Percentiles rank a stretch among this genome's conserved stretches.
Conservation (phyloP, 1,140 invertebrate species). For the Penaeus indicus region DNA sequence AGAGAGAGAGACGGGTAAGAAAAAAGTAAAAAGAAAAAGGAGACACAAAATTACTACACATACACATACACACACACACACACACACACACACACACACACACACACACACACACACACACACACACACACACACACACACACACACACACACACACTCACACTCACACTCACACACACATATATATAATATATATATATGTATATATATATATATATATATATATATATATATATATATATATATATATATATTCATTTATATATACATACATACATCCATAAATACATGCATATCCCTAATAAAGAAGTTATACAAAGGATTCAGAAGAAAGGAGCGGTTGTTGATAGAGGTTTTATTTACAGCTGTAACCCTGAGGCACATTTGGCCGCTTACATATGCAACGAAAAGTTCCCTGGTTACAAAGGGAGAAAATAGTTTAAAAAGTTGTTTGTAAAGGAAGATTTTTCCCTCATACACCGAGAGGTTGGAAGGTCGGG, state of each 20-base stretch:
- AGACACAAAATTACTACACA: no score
- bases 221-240: not conserved
- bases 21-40: not conserved
- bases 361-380: no score
- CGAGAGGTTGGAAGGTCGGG: no score
- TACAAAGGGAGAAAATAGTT: no score
- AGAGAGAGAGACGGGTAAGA: conserved; percentile 3
- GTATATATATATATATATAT: conserved; percentile 1
- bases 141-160: not conserved
- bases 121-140: not conserved
- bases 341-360: no score
- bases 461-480: no score
- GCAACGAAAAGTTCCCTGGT: no score
- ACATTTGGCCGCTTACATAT: no score
- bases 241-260: conserved; percentile 3
- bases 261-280: not conserved
- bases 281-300: not conserved
- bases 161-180: not conserved
- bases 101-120: not conserved
- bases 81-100: not conserved
- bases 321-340: no score
- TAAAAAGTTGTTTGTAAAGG: no score
- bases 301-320: not conserved
- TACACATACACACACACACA: no score
- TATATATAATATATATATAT: not conserved